Evolutionary conservation across 2,113 vertebrate species (phyloP).

Genomic region (Datnioides undecimradiatus): DNA sequence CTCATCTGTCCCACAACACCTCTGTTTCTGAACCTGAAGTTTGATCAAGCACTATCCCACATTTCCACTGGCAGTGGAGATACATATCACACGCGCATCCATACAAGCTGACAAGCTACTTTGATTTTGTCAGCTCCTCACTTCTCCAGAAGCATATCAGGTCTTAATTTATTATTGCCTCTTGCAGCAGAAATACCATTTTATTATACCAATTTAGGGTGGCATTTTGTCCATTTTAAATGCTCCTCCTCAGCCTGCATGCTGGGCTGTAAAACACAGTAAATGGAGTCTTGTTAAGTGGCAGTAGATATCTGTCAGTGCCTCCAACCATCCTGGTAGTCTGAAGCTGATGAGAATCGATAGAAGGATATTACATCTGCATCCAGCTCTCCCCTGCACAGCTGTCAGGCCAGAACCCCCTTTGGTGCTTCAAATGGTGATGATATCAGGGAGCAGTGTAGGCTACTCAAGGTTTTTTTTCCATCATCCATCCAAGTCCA

Average conservation of each 20-base stretch:
- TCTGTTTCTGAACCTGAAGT: not conserved
- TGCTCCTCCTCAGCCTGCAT: conserved; percentile 23
- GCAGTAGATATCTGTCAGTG: conserved; percentile 53
- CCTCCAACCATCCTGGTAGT: conserved; percentile 30
- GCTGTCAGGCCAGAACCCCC: conserved; percentile 44
- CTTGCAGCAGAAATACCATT: conserved; percentile 47
- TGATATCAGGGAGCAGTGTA: conserved; percentile 39
- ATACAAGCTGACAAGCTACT: conserved; percentile 40
- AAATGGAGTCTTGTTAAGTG: conserved; percentile 56
- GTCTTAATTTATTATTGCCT: conserved; percentile 45
- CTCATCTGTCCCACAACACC: not conserved
- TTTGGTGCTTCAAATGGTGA: conserved; percentile 27
- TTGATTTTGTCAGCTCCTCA: conserved; percentile 38
- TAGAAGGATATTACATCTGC: conserved; percentile 68
- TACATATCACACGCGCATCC: conserved; percentile 17
- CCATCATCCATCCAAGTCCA: too few species aligned
- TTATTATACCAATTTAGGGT: conserved; percentile 54
- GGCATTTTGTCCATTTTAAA: conserved; percentile 44
- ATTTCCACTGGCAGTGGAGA: conserved; percentile 21
- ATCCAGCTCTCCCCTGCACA: conserved; percentile 55
- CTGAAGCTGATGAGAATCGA: conserved; percentile 53
- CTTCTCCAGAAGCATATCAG: conserved; percentile 27
- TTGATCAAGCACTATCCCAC: not conserved
- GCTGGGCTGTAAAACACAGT: conserved; percentile 39
- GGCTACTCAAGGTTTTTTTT: too few species aligned